Evolutionary conservation across 2,113 vertebrate genomes (phyloP).

Genomic region (Eidolon helvum): DNA sequence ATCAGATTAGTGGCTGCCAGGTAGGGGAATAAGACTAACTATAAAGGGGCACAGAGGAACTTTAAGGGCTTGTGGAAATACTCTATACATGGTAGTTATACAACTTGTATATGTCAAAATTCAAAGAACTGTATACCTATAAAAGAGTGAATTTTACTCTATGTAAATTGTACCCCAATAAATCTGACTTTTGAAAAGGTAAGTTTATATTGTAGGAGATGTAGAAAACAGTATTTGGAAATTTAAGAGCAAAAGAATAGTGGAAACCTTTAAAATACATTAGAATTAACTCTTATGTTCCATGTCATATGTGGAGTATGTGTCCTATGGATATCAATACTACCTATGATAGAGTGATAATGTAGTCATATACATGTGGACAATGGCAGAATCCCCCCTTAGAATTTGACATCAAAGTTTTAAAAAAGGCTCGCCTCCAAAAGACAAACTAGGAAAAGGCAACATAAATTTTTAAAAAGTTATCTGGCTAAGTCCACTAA

Average conservation of each 20-base stretch:
- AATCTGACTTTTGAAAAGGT: background rate
- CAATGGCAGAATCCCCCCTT: background rate
- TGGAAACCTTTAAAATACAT: background rate
- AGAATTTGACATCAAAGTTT: background rate
- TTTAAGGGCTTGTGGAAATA: background rate
- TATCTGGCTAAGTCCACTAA: background rate
- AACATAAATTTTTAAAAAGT: slow-evolving; percentile 17
- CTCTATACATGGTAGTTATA: background rate
- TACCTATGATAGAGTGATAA: background rate
- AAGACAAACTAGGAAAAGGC: background rate
- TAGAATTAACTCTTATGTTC: background rate
- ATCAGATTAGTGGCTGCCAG: background rate
- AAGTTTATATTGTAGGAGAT: background rate
- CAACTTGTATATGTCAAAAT: background rate
- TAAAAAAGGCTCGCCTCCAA: background rate
- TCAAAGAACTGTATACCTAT: background rate
- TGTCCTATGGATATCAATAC: background rate
- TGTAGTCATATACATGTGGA: background rate
- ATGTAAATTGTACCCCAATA: background rate
- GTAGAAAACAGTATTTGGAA: background rate
- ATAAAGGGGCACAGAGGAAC: background rate
- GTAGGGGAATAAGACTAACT: background rate
- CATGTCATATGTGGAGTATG: background rate
- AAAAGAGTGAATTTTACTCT: background rate
- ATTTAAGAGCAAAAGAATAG: background rate